phyloP scores from a whole-genome alignment of 2,113 vertebrate genomes.

The Nettapus auritus region DNA sequence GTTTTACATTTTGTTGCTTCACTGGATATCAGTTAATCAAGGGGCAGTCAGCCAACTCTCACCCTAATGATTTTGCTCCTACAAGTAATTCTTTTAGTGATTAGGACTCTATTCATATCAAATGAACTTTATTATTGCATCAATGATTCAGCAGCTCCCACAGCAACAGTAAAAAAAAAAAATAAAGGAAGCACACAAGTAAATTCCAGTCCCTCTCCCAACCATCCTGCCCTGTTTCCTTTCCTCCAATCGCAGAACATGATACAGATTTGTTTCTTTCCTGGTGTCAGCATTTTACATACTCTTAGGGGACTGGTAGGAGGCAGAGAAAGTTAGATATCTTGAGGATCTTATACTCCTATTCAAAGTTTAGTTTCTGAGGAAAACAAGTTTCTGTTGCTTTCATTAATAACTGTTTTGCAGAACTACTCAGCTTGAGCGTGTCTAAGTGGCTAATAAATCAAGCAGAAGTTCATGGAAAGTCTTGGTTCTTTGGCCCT shows the following conservation, averaged over 20 bases:
- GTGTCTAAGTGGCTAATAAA: constrained; percentile 28
- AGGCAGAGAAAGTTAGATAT: not conserved
- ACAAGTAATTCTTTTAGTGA: constrained; percentile 6
- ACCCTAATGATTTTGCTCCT: not conserved
- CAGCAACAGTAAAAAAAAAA: not conserved
- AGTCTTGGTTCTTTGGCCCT: not conserved
- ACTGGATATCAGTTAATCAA: not conserved
- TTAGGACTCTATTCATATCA: not conserved
- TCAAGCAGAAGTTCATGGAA: not conserved
- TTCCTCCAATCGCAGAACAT: not conserved
- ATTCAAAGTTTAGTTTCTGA: not conserved
- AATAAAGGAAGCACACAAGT: not conserved
- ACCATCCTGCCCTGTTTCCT: not conserved
- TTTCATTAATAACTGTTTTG: not conserved
- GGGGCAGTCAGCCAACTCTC: not conserved
- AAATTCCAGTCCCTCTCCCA: not conserved
- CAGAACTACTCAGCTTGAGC: not conserved
- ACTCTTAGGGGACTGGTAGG: not conserved
- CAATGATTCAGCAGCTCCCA: constrained; percentile 17
- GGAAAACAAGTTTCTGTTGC: not conserved
- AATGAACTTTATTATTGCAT: constrained; percentile 14
- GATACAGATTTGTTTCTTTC: not conserved
- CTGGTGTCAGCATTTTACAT: not conserved
- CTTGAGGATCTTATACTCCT: not conserved
- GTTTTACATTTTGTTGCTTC: not conserved